phyloP scores from a whole-genome alignment of 1,140 invertebrate genomes.

The Pachypsylla venusta region DNA sequence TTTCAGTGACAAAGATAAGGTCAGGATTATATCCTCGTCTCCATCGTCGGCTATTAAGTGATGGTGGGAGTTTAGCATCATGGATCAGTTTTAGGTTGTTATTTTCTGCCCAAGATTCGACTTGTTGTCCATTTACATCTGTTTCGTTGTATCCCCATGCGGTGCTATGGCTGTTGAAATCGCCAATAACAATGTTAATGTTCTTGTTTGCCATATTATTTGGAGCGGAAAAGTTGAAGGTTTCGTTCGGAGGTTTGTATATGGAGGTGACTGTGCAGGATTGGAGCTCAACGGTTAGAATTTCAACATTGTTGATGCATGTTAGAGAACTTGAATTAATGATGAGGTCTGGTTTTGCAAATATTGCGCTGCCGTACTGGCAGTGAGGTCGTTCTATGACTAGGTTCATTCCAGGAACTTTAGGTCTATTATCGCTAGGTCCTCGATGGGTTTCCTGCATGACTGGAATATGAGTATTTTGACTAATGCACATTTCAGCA shows the following conservation, averaged over 20 bases:
- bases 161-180: constrained; percentile 12
- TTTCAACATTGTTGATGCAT: constrained; percentile 10
- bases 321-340: background rate
- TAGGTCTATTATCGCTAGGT: background rate
- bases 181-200: background rate
- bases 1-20: constrained; percentile 11
- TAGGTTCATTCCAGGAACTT: constrained; percentile 11
- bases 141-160: constrained; percentile 9
- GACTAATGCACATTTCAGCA: constrained; percentile 2
- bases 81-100: background rate
- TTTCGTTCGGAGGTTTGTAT: constrained; percentile 12
- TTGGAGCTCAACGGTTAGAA: constrained; percentile 9
- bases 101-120: constrained; percentile 7
- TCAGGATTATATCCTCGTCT: constrained; percentile 14
- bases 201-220: background rate
- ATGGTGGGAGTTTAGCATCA: constrained; percentile 10
- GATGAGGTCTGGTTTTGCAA: constrained; percentile 7
- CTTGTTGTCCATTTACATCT: background rate
- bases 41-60: constrained; percentile 13
- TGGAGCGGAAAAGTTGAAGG: background rate
- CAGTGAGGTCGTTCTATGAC: constrained; percentile 7
- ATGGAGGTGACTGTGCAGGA: constrained; percentile 9
- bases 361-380: constrained; percentile 10
- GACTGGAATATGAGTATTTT: background rate
- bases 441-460: constrained; percentile 14